Conservation (phyloP, 2,888 invertebrate genomes). For the Agrochola lychnidis region DNA sequence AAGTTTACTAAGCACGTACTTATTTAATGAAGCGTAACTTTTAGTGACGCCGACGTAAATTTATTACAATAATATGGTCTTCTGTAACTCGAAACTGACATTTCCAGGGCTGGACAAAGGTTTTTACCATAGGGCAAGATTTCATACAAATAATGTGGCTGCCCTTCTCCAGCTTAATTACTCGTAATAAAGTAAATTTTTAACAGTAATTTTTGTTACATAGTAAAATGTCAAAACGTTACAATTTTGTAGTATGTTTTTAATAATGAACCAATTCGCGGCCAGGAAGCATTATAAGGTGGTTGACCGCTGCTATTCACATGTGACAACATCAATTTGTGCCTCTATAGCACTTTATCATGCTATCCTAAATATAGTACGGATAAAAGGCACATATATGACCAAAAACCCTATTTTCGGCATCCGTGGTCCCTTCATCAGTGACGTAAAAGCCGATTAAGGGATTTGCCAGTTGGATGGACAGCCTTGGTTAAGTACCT, state of each 20-base stretch:
- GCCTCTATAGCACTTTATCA: constrained; percentile 36
- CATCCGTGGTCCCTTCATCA: constrained; percentile 32
- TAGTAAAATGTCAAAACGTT: not conserved
- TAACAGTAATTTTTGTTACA: not conserved
- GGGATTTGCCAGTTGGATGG: constrained; percentile 37
- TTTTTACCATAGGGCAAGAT: not conserved
- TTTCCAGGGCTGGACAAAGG: constrained; percentile 14
- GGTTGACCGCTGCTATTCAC: constrained; percentile 42
- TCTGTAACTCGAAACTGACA: constrained; percentile 5
- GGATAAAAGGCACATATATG: constrained; percentile 32
- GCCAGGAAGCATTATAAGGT: constrained; percentile 37
- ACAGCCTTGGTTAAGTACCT: constrained; percentile 23
- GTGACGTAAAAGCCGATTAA: constrained; percentile 49
- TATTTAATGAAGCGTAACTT: constrained; percentile 27
- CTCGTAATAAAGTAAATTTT: not conserved
- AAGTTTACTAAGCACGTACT: constrained; percentile 44
- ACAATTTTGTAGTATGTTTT: not conserved
- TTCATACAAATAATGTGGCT: not conserved
- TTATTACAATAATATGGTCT: constrained; percentile 6
- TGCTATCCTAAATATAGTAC: constrained; percentile 36
- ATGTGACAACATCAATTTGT: constrained; percentile 47
- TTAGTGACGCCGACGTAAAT: constrained; percentile 1
- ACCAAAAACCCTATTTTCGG: constrained; percentile 44
- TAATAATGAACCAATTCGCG: constrained; percentile 8
- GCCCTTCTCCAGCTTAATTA: not conserved